Evolutionary conservation across 2,113 vertebrate species (phyloP), one percentile per base, ranked within the genome.

Genomic region (Suncus etruscus): DNA sequence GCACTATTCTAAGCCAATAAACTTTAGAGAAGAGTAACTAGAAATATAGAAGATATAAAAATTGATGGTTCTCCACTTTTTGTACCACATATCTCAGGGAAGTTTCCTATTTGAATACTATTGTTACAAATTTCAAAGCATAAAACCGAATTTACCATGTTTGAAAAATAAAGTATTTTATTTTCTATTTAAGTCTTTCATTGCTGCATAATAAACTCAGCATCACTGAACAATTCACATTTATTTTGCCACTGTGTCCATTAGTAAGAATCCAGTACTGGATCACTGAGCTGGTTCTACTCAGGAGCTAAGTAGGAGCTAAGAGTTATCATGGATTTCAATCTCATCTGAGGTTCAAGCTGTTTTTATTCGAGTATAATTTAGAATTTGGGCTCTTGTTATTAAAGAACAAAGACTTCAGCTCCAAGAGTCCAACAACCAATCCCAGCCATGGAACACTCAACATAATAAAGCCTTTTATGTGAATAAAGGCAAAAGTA

Each of bases 111-210:
- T 90, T 86, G 31, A 76, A 91, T 39, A 66, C n/a, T 54, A 4
- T 31, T 27, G 2, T 32, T 32, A 7, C n/a, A 39, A 32, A 45
- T 25, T 25, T 92, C 31, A 79, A 65, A 66, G 0, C 51, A 5
- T 12, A 18, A 48, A 68, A 27, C 82, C 29, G 25, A 54, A 79
- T 50, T 91, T 72, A 32, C 14, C 82, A 66, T 22, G 47, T 31
- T 83, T 87, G 39, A 70, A 65, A 90, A 92, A 79, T 54, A 61
- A 83, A 6, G 10, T 20, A 12, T 54, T 61, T 70, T 83, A 10
- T 72, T 68, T 27, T 81, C 51, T 77, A 72, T 22, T 39, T 39
- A 27, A 65, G 88, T 69, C 45, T 86, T 58, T 31, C 54, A 9
- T 15, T 86, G 27, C 22, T 63, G 6, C 9, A 10, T 31, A 72